Evolutionary conservation across 2,888 invertebrate genomes (phyloP).

Genomic region (Melikaiella ostensackeni): DNA sequence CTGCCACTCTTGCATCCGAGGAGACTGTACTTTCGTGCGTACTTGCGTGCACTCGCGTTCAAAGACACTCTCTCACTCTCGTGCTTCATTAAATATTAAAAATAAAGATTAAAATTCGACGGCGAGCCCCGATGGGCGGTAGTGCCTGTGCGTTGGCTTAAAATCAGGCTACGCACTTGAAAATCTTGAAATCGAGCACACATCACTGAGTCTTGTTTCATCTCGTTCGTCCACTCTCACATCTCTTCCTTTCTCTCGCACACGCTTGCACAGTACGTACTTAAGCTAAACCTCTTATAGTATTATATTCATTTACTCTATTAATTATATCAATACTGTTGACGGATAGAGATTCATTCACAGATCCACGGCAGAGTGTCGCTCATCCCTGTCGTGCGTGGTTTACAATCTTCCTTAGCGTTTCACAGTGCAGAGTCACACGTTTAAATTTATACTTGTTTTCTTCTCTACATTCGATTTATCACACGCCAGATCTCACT

Average conservation of each 20-base stretch:
- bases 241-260: constrained; percentile 53
- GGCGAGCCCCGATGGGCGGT: constrained; percentile 43
- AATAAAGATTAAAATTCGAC: constrained; percentile 35
- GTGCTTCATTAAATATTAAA: constrained; percentile 35
- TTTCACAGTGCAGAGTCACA: constrained; percentile 48
- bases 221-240: constrained; percentile 50
- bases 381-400: constrained; percentile 71
- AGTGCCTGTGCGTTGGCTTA: constrained; percentile 59
- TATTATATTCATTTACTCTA: constrained; percentile 77
- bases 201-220: constrained; percentile 48
- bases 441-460: constrained; percentile 48
- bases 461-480: constrained; percentile 48
- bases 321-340: constrained; percentile 78
- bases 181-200: constrained; percentile 41
- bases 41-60: constrained; percentile 20
- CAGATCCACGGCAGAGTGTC: constrained; percentile 72
- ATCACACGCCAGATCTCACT: constrained; percentile 58
- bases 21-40: constrained; percentile 31
- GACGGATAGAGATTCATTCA: constrained; percentile 78
- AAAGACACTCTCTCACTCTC: constrained; percentile 25
- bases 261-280: constrained; percentile 73
- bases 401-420: constrained; percentile 57
- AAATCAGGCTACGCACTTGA: constrained; percentile 61
- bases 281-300: constrained; percentile 73
- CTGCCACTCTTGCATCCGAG: constrained; percentile 3